Evolutionary conservation across 2,113 vertebrate genomes (phyloP).

Genomic region (Centrocercus urophasianus): DNA sequence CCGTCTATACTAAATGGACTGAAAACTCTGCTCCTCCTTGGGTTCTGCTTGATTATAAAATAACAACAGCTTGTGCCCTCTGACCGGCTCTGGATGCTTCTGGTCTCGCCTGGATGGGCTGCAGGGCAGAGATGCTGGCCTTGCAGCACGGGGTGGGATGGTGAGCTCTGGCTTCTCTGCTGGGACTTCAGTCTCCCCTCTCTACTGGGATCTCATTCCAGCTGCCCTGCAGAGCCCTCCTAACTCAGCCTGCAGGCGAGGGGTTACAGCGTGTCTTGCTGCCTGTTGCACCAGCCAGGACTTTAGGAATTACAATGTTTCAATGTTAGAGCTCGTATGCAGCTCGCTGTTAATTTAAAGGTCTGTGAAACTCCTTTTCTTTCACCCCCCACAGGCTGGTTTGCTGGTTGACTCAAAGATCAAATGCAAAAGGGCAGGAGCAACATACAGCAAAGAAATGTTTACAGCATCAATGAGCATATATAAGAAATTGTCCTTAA

Average conservation of each 20-base stretch:
- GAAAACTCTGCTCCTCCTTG: conserved; percentile 7
- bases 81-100: background rate
- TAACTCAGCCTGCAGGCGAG: background rate
- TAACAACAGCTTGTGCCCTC: background rate
- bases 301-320: accelerated
- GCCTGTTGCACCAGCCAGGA: background rate
- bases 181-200: background rate
- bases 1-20: conserved; percentile 8
- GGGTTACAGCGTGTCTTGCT: background rate
- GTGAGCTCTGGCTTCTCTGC: background rate
- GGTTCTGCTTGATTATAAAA: conserved; percentile 34
- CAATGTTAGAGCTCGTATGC: no score
- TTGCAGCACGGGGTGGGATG: accelerated
- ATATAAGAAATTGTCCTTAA: background rate
- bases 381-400: background rate
- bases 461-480: background rate
- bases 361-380: background rate
- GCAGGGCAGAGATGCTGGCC: background rate
- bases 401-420: background rate
- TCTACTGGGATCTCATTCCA: background rate
- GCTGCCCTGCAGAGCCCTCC: background rate
- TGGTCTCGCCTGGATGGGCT: background rate
- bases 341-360: background rate
- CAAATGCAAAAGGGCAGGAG: background rate
- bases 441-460: background rate